A percentile compares a stretch with the other conserved stretches of the same genome.
Evolutionary conservation across 2,888 invertebrate species (phyloP).

Genomic region (Phytoseiulus persimilis): DNA sequence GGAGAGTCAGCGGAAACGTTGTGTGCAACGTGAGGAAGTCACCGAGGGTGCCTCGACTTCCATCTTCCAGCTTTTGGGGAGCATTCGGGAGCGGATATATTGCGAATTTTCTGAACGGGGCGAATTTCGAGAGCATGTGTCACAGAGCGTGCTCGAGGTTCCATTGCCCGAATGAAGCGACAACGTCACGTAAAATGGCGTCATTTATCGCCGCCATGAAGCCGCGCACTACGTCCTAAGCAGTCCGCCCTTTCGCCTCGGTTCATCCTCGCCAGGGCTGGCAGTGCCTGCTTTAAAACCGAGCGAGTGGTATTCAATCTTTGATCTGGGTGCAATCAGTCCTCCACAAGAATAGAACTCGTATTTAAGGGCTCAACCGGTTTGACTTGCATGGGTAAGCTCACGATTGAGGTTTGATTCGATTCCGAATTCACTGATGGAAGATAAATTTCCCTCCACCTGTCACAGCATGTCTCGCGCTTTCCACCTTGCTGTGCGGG

Average conservation of each 20-base stretch:
- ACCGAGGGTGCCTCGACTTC: neutral
- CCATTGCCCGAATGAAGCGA: neutral
- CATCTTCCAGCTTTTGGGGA: neutral
- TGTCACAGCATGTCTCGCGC: too few relatives aligned
- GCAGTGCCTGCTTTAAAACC: neutral
- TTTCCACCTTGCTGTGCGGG: too few relatives aligned
- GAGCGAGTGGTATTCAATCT: neutral
- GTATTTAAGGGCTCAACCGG: neutral
- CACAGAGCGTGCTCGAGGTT: neutral
- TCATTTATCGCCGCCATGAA: neutral
- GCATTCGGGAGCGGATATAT: neutral
- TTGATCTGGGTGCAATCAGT: neutral
- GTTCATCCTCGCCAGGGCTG: neutral
- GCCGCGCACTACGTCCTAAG: neutral
- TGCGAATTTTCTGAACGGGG: neutral
- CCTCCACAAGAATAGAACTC: neutral
- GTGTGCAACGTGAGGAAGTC: neutral
- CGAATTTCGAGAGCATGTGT: neutral
- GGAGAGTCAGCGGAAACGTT: neutral
- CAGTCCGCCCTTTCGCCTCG: neutral
- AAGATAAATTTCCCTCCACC: too few relatives aligned
- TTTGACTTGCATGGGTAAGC: neutral
- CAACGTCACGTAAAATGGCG: neutral
- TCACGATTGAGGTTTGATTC: neutral
- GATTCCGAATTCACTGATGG: too few relatives aligned